phyloP scores from a whole-genome alignment of 2,113 vertebrate genomes.

The Capreolus pygargus region DNA sequence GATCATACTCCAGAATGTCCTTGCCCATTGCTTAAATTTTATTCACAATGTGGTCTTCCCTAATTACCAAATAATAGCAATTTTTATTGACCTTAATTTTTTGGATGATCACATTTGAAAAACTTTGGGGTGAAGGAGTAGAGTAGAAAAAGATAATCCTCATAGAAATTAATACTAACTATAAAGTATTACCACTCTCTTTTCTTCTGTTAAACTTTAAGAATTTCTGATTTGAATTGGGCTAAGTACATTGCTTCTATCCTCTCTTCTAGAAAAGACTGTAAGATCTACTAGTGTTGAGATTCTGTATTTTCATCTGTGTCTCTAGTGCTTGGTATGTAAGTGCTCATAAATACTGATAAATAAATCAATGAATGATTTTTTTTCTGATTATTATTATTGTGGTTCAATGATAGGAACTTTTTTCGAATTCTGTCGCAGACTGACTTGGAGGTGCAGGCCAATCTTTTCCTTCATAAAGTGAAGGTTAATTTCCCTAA shows the following conservation, averaged over 20 bases:
- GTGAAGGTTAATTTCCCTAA: background rate
- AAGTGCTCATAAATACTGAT: background rate
- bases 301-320: background rate
- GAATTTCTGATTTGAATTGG: background rate
- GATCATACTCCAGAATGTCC: constrained; percentile 38
- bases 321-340: background rate
- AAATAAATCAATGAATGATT: background rate
- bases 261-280: constrained; percentile 8
- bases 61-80: background rate
- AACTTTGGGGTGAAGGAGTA: background rate
- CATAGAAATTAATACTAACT: background rate
- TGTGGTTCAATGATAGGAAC: background rate
- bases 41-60: background rate
- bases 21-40: constrained; percentile 41
- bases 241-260: background rate
- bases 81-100: constrained; percentile 29
- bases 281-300: background rate
- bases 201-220: background rate
- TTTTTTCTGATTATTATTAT: background rate
- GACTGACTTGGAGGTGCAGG: background rate
- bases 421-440: background rate
- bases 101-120: background rate
- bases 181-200: background rate
- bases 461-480: background rate
- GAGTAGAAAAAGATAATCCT: background rate